Conservation (phyloP, 2,113 vertebrate species). For the Ibidorhyncha struthersii region DNA sequence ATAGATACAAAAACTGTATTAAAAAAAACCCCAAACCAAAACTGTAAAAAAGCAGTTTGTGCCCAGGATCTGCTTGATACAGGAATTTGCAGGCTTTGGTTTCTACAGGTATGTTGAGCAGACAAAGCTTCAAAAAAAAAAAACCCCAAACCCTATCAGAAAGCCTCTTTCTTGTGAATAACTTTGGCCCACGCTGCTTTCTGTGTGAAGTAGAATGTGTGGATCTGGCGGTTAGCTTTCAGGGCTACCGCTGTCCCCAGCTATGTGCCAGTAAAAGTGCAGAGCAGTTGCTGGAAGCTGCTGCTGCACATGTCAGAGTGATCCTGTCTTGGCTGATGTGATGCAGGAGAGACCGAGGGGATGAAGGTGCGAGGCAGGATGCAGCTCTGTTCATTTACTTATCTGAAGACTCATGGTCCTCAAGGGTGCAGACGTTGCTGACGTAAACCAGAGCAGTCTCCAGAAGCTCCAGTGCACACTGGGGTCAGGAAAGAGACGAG, state of each 20-base stretch:
- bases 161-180: not conserved
- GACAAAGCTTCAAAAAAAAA: not conserved
- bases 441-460: not conserved
- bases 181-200: too few relatives aligned
- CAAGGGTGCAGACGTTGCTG: rapidly evolving
- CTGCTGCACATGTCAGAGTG: not conserved
- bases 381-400: not conserved
- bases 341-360: not conserved
- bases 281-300: not conserved
- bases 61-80: not conserved
- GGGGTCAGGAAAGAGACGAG: not conserved
- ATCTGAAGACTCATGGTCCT: not conserved
- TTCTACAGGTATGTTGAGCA: not conserved
- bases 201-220: not conserved
- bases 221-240: not conserved
- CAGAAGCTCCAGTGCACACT: not conserved
- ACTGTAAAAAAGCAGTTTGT: too few relatives aligned
- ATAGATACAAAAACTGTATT: not conserved
- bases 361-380: not conserved
- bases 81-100: not conserved
- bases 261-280: too few relatives aligned
- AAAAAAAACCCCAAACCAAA: too few relatives aligned
- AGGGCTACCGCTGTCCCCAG: too few relatives aligned
- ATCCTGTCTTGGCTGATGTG: not conserved
- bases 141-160: too few relatives aligned